Conservation (phyloP, 2,797 vertebrate species). For the Balearica regulorum region DNA sequence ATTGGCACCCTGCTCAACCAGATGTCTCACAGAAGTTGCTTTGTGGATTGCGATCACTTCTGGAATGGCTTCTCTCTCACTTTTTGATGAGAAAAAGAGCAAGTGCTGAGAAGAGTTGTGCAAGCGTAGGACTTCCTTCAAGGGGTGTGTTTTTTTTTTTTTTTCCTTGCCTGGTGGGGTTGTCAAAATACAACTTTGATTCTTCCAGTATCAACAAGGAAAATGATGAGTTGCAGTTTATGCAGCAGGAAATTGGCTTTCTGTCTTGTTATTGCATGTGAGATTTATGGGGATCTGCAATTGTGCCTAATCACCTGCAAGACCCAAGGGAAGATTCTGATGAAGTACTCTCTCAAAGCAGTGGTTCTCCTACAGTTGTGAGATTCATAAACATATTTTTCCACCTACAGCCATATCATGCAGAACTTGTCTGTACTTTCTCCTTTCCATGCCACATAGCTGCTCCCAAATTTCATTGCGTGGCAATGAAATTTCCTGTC, state of each 20-base stretch:
- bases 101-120: not conserved
- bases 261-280: not conserved
- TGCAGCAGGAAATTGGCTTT: not conserved
- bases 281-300: not conserved
- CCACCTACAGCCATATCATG: rapidly evolving
- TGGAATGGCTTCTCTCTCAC: not conserved
- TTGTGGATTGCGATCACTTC: not conserved
- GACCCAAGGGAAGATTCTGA: not conserved
- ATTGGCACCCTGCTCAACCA: not conserved
- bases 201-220: not conserved
- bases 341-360: not conserved
- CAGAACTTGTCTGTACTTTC: not conserved
- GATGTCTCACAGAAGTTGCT: not conserved
- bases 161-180: not conserved
- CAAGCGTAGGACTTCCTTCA: not conserved
- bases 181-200: not conserved
- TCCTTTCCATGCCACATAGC: not conserved
- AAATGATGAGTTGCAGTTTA: not conserved
- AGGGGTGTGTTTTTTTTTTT: not conserved
- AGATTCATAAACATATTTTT: not conserved
- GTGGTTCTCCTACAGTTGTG: not conserved
- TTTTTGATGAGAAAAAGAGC: not conserved
- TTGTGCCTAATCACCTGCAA: not conserved
- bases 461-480: not conserved
- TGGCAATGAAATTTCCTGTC: not conserved